Evolutionary conservation across 2,113 vertebrate species (phyloP), one percentile per base, ranked within the genome.

Genomic region (Ptilonorhynchus violaceus): DNA sequence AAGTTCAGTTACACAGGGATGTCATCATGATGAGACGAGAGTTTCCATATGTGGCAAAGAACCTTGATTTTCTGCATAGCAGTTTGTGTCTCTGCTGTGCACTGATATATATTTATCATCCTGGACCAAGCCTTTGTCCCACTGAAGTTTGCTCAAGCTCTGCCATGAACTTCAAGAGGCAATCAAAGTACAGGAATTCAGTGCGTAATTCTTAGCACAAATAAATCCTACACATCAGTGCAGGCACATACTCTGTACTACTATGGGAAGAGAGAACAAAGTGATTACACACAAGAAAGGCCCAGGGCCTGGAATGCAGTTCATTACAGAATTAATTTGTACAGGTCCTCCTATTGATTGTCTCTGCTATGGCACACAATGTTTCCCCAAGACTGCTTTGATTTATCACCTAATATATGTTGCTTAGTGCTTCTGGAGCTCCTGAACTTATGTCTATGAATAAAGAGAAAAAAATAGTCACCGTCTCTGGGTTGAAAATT

Each of bases 301-400:
- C n/a, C 30, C 19, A 56, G 60, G 24, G 53, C 35, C 33, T 53
- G 46, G 27, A 81, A 68, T 56, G 31, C 37, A 85, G 67, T 75
- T 60, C 5, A 74, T 89, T 80, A 70, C 28, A 89, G 44, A 84
- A 74, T n/a, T 78, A 18, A 84, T 86, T 79, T 82, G 18, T 68
- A 56, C 62, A 56, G 31, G 13, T 85, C 93, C 53, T 94, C 21
- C 49, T 85, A 44, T 73, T 52, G 50, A 86, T 77, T 91, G 47
- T 25, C 39, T 84, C 33, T 74, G 50, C 55, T 31, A 37, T 0
- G 1, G 67, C n/a, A 80, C n/a, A 64, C 0, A 0, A 50, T 44
- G 20, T n/a, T 70, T 93, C 88, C 88, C 60, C 60, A 82, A 75
- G 49, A 73, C 49, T n/a, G n/a, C 49, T 86, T 85, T 96, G 77